phyloP scores from a whole-genome alignment of 2,797 vertebrate genomes.

The Lutjanus argentimaculatus region DNA sequence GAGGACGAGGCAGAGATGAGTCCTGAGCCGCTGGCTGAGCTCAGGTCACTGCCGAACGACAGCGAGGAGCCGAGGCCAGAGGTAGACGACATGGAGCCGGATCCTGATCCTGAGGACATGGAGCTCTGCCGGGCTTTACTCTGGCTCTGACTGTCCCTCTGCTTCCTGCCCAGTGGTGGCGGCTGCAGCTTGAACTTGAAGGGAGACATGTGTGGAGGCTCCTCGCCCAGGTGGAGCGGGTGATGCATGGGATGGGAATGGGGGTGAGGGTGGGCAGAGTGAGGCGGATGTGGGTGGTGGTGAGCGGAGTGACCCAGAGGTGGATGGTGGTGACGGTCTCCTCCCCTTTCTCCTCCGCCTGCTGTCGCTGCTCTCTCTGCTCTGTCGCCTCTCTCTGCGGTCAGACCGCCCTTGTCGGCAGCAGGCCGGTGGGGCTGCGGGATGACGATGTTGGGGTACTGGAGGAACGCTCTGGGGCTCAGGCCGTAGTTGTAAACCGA shows the following conservation, averaged over 20 bases:
- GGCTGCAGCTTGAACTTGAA: slow-evolving; percentile 97
- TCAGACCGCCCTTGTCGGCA: slow-evolving; percentile 77
- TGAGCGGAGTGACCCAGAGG: slow-evolving; percentile 78
- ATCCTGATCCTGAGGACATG: slow-evolving; percentile 81
- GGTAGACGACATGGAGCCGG: slow-evolving; percentile 83
- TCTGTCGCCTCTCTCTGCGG: slow-evolving; percentile 67
- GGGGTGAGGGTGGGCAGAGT: slow-evolving; percentile 79
- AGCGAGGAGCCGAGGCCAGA: slow-evolving; percentile 83
- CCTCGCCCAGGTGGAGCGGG: slow-evolving; percentile 83
- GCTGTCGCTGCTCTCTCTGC: slow-evolving; percentile 57
- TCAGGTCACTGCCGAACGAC: slow-evolving; percentile 84
- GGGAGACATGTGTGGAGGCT: slow-evolving; percentile 85
- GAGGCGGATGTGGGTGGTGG: slow-evolving; percentile 80
- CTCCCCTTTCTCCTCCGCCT: slow-evolving; percentile 68
- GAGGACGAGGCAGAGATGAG: slow-evolving; percentile 85
- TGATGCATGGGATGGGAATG: slow-evolving; percentile 81
- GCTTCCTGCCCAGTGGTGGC: slow-evolving; percentile 90
- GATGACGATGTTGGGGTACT: slow-evolving; percentile 92
- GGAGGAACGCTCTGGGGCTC: slow-evolving; percentile 93
- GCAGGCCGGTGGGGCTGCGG: slow-evolving; percentile 91
- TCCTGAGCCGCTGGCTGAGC: slow-evolving; percentile 83
- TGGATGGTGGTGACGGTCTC: slow-evolving; percentile 79
- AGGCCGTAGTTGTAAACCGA: slow-evolving; percentile 96
- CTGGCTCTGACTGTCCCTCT: slow-evolving; percentile 81
- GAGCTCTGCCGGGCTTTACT: slow-evolving; percentile 80